These are phyloP conservation scores for Phaedon cochleariae DNA, from an alignment of 2,888 invertebrate genomes.

Conservation along the genomic window DNA sequence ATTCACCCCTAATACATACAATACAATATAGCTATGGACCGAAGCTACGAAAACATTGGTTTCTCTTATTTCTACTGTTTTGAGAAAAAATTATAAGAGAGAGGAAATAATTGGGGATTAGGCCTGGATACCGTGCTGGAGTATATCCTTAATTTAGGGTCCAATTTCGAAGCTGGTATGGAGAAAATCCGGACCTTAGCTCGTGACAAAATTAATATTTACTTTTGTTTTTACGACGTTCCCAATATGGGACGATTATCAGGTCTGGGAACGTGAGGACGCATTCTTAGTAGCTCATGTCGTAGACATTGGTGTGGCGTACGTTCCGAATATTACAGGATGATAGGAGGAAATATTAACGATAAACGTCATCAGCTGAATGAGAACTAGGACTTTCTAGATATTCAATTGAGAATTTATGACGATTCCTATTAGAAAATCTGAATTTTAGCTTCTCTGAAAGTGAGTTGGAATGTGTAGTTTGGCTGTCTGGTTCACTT, in stretches of 20 bases:
- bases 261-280: neutral
- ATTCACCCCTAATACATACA: too few species aligned
- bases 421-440: too few species aligned
- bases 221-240: constrained; percentile 38
- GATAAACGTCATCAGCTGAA: too few species aligned
- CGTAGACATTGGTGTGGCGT: neutral
- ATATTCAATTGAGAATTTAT: too few species aligned
- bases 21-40: too few species aligned
- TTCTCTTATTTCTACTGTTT: neutral
- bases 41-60: too few species aligned
- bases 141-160: too few species aligned
- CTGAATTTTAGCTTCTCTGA: too few species aligned
- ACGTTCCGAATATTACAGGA: neutral
- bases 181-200: constrained; percentile 18
- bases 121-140: constrained; percentile 2
- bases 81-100: neutral
- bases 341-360: too few species aligned
- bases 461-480: too few species aligned
- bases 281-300: neutral
- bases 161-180: constrained; percentile 23
- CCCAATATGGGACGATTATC: neutral
- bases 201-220: constrained; percentile 41
- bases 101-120: constrained; percentile 13
- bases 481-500: too few species aligned
- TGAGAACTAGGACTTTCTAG: too few species aligned